Base-by-base conservation (phyloP, 2,113 vertebrate genomes). In the Beaufortia kweichowensis region DNA sequence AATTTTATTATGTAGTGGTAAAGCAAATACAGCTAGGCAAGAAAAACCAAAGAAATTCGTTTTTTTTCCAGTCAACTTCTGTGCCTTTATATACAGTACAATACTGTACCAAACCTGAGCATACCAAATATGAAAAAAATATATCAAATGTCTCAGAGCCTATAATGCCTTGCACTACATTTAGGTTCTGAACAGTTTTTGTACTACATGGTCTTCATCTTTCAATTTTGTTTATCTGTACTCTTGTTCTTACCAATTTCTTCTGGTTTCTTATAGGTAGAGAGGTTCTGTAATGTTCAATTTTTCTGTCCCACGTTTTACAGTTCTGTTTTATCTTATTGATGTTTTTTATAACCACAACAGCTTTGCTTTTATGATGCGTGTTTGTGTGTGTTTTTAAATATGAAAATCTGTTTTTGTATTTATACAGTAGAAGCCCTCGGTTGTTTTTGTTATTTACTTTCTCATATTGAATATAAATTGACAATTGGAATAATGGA, bases 31-130 rank as follows among this genome's bases (percentile, higher is more conserved):
- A 73, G 48, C 63, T 79, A 60, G 53, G 35, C 6, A 10, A 23
- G 11, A 39, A 73, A 66, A 76, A 5, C 33, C 50, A 63, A 67
- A 26, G 61, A 48, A 28, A 19, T 53, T 26, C 59, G 23, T n/a
- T 39, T 39, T 65, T 59, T 19, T 48, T 43, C 57, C 17, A 50
- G 14, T 59, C 28, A 39, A 17, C 23, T 28, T 62, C 17, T 31
- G 72, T 76, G 81, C 81, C 72, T 82, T 79, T 59, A n/a, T 11
- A 24, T 64, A 75, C 17, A 19, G 21, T 24, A 31, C 17, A 19
- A 33, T 24, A 31, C 50, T 56, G n/a, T 39, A 7, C 48, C 21
- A 69, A 69, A 53, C 17, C 4, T 50, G 29, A 26, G 26, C 65
- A 14, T 11, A 63, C 59, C 46, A 74, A 63, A 60, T 29, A 59